Percentiles rank a stretch among this genome's conserved stretches.
Evolutionary conservation across 2,797 vertebrate species (phyloP).

Genomic region (Sebastiscus albofasciatus): DNA sequence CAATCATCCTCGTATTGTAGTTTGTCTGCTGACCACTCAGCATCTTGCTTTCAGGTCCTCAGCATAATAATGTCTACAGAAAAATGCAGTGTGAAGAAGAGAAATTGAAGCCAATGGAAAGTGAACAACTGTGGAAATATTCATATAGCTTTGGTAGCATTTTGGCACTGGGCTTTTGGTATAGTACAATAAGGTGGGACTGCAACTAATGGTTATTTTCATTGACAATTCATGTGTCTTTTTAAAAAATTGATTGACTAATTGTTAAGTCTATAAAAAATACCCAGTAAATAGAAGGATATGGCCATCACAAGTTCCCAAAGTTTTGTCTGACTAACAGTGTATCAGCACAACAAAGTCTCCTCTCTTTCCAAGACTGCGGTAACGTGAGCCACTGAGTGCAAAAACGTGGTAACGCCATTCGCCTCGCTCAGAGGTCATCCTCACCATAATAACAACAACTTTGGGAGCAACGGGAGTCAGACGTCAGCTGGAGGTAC

Average conservation of each 20-base stretch:
- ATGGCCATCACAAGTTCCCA: neutral
- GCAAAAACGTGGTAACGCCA: too few relatives aligned
- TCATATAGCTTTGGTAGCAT: neutral
- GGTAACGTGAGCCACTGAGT: too few relatives aligned
- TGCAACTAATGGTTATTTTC: neutral
- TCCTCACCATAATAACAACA: too few relatives aligned
- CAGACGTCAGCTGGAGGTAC: too few relatives aligned
- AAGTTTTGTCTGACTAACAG: neutral
- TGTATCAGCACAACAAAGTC: neutral
- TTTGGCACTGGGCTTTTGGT: neutral
- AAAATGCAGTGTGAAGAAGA: neutral
- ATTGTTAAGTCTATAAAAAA: neutral
- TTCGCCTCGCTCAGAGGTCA: too few relatives aligned
- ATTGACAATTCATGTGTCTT: neutral
- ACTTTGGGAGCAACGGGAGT: too few relatives aligned
- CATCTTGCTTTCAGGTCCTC: neutral
- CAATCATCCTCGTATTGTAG: constrained; percentile 1
- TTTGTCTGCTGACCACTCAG: neutral
- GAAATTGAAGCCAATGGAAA: neutral
- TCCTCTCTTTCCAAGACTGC: too few relatives aligned
- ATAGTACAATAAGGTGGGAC: neutral
- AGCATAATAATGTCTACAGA: neutral
- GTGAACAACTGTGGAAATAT: neutral
- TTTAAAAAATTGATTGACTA: neutral
- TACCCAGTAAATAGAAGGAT: neutral